phyloP scores from a whole-genome alignment of 2,113 vertebrate species.

The Urocitellus parryii region DNA sequence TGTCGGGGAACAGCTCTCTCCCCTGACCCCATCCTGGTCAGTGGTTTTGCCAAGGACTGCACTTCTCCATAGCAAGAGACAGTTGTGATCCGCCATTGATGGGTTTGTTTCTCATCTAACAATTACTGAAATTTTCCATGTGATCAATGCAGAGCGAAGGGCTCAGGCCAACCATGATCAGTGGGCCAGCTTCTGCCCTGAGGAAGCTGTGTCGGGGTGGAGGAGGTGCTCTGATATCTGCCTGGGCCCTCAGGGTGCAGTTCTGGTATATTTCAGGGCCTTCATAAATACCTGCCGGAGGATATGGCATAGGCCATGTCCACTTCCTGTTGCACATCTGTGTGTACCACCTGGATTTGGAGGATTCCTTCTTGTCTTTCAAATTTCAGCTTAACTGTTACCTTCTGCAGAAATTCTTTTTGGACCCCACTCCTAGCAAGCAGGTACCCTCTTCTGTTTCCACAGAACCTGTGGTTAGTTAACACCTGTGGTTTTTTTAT shows the following conservation, averaged over 20 bases:
- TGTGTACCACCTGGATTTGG: background rate
- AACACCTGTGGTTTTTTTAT: background rate
- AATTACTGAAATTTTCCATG: background rate
- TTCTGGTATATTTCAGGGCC: background rate
- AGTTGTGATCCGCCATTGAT: background rate
- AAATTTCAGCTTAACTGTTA: background rate
- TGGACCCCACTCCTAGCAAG: background rate
- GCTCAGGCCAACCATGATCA: background rate
- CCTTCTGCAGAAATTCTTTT: background rate
- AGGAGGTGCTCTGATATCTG: background rate
- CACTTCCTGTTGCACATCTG: background rate
- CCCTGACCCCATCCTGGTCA: background rate
- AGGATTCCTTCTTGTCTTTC: background rate
- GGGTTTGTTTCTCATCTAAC: constrained; percentile 39
- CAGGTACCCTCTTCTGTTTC: background rate
- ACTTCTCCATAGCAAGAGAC: background rate
- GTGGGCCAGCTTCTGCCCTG: background rate
- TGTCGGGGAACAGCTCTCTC: background rate
- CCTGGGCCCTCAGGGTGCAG: background rate
- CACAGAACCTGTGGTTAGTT: rapidly evolving
- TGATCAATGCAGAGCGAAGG: background rate
- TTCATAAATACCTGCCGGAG: background rate
- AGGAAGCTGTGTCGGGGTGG: background rate
- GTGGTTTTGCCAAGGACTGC: background rate
- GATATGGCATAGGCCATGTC: rapidly evolving